These are phyloP conservation scores for Cyanocitta stelleri DNA, from an alignment of 2,113 vertebrate species.

Conservation along the genomic window DNA sequence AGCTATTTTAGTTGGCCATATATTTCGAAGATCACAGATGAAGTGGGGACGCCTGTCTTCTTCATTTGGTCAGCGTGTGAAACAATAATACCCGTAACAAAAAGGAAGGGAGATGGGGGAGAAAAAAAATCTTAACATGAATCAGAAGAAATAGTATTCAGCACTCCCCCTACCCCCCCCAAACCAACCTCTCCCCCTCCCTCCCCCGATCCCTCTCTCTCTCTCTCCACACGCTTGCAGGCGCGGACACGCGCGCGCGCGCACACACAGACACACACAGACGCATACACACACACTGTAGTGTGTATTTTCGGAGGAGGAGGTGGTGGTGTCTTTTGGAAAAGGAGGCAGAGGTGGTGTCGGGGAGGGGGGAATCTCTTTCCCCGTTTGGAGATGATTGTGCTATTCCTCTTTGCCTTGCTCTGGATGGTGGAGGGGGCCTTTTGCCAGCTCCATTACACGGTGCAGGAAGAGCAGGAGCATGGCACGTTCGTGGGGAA, in stretches of 20 bases:
- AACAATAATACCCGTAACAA: constrained; percentile 35
- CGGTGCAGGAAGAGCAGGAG: constrained; percentile 94
- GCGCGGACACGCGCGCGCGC: background rate
- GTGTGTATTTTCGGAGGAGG: constrained; percentile 33
- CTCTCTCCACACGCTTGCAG: constrained; percentile 3
- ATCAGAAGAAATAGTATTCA: constrained; percentile 63
- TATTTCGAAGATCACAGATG: constrained; percentile 72
- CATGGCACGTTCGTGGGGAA: constrained; percentile 97
- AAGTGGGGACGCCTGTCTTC: constrained; percentile 66
- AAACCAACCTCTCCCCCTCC: background rate
- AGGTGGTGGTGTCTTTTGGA: constrained; percentile 17
- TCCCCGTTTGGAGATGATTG: constrained; percentile 86
- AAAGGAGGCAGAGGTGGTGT: constrained; percentile 53
- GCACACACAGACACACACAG: background rate
- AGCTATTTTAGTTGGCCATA: constrained; percentile 64
- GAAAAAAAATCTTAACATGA: constrained; percentile 55
- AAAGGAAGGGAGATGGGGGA: constrained; percentile 57
- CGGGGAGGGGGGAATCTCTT: constrained; percentile 68
- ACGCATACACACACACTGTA: background rate
- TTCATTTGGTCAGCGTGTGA: constrained; percentile 58
- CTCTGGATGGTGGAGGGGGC: constrained; percentile 83
- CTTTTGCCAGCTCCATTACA: constrained; percentile 91
- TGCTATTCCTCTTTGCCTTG: constrained; percentile 82
- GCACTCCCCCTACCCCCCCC: background rate
- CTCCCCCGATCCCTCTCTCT: background rate